These are phyloP conservation scores for Chrysochloris asiatica DNA, from an alignment of 2,113 vertebrate genomes.

Conservation along the genomic window DNA sequence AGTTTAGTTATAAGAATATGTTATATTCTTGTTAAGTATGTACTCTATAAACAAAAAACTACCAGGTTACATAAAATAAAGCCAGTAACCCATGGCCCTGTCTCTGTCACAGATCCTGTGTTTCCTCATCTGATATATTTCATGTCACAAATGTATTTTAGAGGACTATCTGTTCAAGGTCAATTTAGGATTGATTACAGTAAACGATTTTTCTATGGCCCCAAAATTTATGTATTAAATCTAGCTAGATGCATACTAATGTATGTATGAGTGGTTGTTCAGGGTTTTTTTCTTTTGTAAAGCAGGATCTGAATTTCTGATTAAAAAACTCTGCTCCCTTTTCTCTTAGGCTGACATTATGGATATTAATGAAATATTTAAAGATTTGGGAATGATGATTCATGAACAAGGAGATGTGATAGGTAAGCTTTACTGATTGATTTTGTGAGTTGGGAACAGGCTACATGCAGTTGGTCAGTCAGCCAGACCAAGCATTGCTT, in stretches of 20 bases:
- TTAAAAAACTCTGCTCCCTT: not conserved
- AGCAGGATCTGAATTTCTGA: constrained; percentile 11
- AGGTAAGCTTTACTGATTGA: constrained; percentile 86
- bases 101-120: not conserved
- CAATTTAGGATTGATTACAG: not conserved
- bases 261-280: not conserved
- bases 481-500: not conserved
- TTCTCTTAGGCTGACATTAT: constrained; percentile 93
- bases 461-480: not conserved
- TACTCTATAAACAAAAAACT: not conserved
- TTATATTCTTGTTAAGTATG: not conserved
- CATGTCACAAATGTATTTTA: not conserved
- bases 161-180: not conserved
- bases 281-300: not conserved
- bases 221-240: not conserved
- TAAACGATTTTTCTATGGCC: constrained; percentile 17
- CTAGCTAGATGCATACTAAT: not conserved
- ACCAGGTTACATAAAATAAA: not conserved
- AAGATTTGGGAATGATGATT: constrained; percentile 98
- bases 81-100: not conserved
- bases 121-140: not conserved
- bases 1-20: not conserved
- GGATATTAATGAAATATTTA: constrained; percentile 99
- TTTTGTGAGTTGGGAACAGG: not conserved
- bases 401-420: constrained; percentile 98